Conservation (phyloP, 2,113 vertebrate genomes). For the Salvator merianae region DNA sequence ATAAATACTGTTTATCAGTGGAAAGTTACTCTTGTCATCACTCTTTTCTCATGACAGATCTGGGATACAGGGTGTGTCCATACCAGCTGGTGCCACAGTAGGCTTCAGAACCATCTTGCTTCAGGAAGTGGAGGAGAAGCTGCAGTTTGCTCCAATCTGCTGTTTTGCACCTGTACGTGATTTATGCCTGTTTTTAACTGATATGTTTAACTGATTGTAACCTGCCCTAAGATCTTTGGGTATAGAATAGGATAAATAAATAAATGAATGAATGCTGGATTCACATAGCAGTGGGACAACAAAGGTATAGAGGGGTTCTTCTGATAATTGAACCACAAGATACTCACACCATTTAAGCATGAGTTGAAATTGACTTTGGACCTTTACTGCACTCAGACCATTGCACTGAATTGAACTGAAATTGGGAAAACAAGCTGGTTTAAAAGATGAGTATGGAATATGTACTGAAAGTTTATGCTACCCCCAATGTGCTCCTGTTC, state of each 20-base stretch:
- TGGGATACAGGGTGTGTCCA: too few species aligned
- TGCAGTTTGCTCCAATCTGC: too few species aligned
- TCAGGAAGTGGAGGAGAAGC: too few species aligned
- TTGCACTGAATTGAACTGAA: background rate
- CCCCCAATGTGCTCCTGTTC: background rate
- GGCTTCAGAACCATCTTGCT: too few species aligned
- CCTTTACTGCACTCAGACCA: background rate
- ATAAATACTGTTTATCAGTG: background rate
- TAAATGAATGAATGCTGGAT: background rate
- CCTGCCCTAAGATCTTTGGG: too few species aligned
- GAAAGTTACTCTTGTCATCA: background rate
- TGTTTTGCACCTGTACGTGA: too few species aligned
- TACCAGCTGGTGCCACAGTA: too few species aligned
- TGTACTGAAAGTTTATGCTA: conserved; percentile 3
- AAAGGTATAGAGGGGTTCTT: background rate
- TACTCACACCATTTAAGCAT: background rate
- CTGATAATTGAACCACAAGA: background rate
- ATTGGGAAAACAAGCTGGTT: conserved; percentile 20
- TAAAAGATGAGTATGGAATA: background rate
- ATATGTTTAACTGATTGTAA: too few species aligned
- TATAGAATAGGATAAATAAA: too few species aligned
- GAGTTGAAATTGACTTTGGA: too few species aligned
- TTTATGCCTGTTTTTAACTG: too few species aligned
- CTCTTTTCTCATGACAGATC: background rate
- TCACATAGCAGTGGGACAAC: background rate